phyloP scores from a whole-genome alignment of 2,113 vertebrate genomes.

The Pogona vitticeps region DNA sequence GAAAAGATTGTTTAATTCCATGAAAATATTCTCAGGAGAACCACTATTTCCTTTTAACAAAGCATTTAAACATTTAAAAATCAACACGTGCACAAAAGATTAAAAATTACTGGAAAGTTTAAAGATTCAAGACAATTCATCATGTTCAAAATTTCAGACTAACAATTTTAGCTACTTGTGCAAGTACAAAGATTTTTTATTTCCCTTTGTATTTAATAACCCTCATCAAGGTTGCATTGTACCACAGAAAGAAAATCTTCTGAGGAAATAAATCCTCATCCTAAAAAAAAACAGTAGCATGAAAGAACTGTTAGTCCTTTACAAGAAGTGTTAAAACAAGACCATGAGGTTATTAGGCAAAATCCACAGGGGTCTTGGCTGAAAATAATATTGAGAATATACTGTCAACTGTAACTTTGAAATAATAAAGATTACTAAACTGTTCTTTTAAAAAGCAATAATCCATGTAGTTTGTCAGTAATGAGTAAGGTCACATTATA shows the following conservation, averaged over 20 bases:
- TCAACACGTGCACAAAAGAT: slow-evolving; percentile 86
- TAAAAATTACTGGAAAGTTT: slow-evolving; percentile 81
- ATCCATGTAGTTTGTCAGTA: slow-evolving; percentile 80
- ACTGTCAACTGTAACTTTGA: slow-evolving; percentile 71
- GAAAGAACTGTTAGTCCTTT: slow-evolving; percentile 76
- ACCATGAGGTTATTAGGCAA: slow-evolving; percentile 70
- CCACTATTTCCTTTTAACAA: slow-evolving; percentile 82
- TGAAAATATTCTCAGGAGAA: slow-evolving; percentile 91
- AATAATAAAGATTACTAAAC: slow-evolving; percentile 66
- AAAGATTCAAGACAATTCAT: slow-evolving; percentile 75
- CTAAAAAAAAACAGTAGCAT: slow-evolving; percentile 79
- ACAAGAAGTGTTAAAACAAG: slow-evolving; percentile 73
- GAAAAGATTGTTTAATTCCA: slow-evolving; percentile 85
- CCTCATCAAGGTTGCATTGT: slow-evolving; percentile 71
- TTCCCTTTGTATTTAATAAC: slow-evolving; percentile 70
- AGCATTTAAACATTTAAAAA: slow-evolving; percentile 87
- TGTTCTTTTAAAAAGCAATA: slow-evolving; percentile 35
- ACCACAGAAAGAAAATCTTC: slow-evolving; percentile 72
- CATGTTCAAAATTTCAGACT: slow-evolving; percentile 74
- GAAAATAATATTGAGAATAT: slow-evolving; percentile 75
- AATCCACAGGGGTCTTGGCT: slow-evolving; percentile 68
- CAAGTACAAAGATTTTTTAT: slow-evolving; percentile 73
- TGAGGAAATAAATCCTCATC: slow-evolving; percentile 74
- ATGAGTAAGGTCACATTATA: slow-evolving; percentile 82
- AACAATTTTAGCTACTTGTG: slow-evolving; percentile 74